Conservation (phyloP, 1,140 invertebrate species). For the Contarinia nasturtii region DNA sequence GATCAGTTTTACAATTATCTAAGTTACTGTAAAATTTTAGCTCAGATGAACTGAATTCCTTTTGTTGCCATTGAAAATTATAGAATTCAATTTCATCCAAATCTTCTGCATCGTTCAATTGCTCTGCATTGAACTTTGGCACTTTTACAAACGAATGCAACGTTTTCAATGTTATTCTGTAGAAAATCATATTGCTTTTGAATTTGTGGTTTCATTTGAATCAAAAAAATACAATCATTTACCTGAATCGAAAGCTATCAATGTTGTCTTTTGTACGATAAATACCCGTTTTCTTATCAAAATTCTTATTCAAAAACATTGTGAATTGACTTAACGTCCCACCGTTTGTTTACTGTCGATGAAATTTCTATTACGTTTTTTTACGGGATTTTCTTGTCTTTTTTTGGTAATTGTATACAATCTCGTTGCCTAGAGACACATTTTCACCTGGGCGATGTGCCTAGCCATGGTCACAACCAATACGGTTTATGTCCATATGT, state of each 20-base stretch:
- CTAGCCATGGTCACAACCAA: too few species aligned
- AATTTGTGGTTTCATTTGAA: background rate
- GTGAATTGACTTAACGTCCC: background rate
- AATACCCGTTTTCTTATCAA: conserved; percentile 23
- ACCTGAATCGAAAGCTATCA: conserved; percentile 27
- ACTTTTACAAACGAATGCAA: conserved; percentile 17
- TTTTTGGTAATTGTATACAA: background rate
- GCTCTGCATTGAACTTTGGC: conserved; percentile 13
- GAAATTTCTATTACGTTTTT: background rate
- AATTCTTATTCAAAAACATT: conserved; percentile 12
- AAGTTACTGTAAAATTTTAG: conserved; percentile 9
- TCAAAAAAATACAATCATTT: background rate
- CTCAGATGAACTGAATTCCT: conserved; percentile 13
- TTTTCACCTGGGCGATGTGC: too few species aligned
- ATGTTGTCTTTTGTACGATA: conserved; percentile 29
- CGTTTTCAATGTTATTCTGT: conserved; percentile 10
- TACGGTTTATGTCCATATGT: too few species aligned
- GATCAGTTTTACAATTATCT: conserved; percentile 7
- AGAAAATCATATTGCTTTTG: background rate
- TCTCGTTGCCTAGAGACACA: too few species aligned
- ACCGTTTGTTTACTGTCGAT: background rate
- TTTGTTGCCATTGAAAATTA: conserved; percentile 16
- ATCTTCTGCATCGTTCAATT: background rate
- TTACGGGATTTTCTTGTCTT: background rate
- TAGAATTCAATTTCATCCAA: background rate